Evolutionary conservation across 2,888 invertebrate genomes (phyloP).

Genomic region (Melanophora roralis): DNA sequence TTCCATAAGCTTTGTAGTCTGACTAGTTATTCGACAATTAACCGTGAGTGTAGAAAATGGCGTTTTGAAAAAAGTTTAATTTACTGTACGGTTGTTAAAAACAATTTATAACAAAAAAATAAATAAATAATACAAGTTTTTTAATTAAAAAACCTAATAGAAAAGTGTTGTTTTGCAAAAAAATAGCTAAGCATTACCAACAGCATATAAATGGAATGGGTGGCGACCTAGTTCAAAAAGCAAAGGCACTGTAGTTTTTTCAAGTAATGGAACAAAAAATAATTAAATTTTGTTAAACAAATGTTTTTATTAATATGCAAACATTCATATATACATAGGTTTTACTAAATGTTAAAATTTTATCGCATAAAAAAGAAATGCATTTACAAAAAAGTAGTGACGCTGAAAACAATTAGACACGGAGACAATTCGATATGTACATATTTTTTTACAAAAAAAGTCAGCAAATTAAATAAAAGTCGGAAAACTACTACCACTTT

Average conservation of each 20-base stretch:
- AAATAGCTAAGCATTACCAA: conserved; percentile 21
- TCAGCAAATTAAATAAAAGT: conserved; percentile 6
- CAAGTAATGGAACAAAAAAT: neutral
- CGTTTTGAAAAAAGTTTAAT: conserved; percentile 49
- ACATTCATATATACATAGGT: too few species aligned
- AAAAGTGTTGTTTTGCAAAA: conserved; percentile 8
- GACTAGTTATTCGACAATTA: conserved; percentile 50
- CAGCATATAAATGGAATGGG: conserved; percentile 41
- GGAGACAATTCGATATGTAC: conserved; percentile 32
- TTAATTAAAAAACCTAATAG: conserved; percentile 1
- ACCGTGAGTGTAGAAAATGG: conserved; percentile 43
- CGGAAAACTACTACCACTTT: too few species aligned
- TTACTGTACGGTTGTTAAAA: conserved; percentile 51
- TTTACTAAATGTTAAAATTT: too few species aligned
- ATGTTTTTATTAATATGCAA: too few species aligned
- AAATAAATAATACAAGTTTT: conserved; percentile 4
- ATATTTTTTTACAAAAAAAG: conserved; percentile 43
- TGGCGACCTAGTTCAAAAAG: conserved; percentile 42
- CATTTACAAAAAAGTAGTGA: conserved; percentile 61
- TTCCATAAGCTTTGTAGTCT: too few species aligned
- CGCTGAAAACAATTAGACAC: conserved; percentile 53
- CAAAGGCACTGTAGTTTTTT: conserved; percentile 41
- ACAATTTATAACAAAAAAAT: conserved; percentile 11
- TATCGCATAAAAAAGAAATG: conserved; percentile 48
- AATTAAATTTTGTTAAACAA: too few species aligned